Evolutionary conservation across 2,888 invertebrate genomes (phyloP).

Genomic region (Fragum sueziense): DNA sequence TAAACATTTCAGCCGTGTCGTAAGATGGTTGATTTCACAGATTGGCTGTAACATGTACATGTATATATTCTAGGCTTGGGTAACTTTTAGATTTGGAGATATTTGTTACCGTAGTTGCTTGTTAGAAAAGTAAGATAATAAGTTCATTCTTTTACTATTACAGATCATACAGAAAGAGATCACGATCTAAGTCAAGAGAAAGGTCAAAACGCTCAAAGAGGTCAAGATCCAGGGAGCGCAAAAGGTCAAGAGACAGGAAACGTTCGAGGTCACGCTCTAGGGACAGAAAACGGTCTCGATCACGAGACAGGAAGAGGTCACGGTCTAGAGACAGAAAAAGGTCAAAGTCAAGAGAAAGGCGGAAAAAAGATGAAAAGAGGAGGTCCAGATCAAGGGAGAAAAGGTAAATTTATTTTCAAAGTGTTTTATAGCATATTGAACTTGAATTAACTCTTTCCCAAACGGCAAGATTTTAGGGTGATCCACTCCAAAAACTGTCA

Average conservation of each 20-base stretch:
- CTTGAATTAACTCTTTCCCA: too few relatives aligned
- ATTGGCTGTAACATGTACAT: too few relatives aligned
- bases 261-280: conserved; percentile 66
- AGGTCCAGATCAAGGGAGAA: conserved; percentile 56
- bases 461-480: too few relatives aligned
- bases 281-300: conserved; percentile 73
- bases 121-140: too few relatives aligned
- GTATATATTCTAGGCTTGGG: too few relatives aligned
- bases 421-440: too few relatives aligned
- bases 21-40: too few relatives aligned
- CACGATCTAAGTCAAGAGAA: conserved; percentile 66
- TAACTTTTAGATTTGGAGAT: too few relatives aligned
- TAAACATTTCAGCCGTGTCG: too few relatives aligned
- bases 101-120: too few relatives aligned
- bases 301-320: conserved; percentile 70
- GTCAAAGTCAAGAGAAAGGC: conserved; percentile 69
- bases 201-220: conserved; percentile 56
- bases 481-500: too few relatives aligned
- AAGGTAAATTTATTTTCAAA: conserved; percentile 3
- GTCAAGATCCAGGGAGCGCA: conserved; percentile 51
- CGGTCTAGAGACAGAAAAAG: conserved; percentile 71
- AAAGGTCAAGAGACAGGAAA: conserved; percentile 61
- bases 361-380: conserved; percentile 59
- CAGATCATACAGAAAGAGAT: conserved; percentile 74
- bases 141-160: not conserved